Conservation (phyloP, 2,113 vertebrate species). For the Lagopus muta region DNA sequence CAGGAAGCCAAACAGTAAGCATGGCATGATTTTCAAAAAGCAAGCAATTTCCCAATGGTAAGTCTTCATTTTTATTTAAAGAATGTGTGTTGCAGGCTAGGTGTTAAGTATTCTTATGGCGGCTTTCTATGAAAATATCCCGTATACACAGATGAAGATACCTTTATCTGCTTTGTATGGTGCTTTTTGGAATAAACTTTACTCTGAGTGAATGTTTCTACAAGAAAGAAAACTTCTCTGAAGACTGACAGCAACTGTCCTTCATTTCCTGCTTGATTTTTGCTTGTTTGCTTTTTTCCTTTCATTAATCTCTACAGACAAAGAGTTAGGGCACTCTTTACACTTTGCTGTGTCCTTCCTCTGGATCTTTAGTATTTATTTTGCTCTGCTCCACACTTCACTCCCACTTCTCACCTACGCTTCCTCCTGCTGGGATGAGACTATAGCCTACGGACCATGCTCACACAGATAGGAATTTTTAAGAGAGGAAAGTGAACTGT, state of each 20-base stretch:
- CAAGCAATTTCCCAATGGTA: background rate
- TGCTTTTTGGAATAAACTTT: background rate
- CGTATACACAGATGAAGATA: background rate
- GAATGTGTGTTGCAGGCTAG: background rate
- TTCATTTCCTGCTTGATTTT: background rate
- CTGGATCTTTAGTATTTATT: background rate
- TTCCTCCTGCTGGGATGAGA: background rate
- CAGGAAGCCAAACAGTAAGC: background rate
- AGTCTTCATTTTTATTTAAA: constrained; percentile 13
- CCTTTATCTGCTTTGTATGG: background rate
- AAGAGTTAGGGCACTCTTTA: background rate
- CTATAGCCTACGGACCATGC: background rate
- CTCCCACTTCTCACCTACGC: background rate
- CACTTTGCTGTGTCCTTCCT: background rate
- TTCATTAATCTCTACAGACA: background rate
- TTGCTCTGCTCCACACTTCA: background rate
- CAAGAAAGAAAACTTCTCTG: background rate
- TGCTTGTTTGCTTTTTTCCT: background rate
- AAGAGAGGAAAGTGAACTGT: background rate
- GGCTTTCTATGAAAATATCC: background rate
- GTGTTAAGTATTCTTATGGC: background rate
- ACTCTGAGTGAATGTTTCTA: background rate
- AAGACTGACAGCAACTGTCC: background rate
- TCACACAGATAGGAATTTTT: background rate
- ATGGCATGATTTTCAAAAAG: background rate